Evolutionary conservation across 2,113 vertebrate species (phyloP).

Genomic region (Accipiter cooperii): DNA sequence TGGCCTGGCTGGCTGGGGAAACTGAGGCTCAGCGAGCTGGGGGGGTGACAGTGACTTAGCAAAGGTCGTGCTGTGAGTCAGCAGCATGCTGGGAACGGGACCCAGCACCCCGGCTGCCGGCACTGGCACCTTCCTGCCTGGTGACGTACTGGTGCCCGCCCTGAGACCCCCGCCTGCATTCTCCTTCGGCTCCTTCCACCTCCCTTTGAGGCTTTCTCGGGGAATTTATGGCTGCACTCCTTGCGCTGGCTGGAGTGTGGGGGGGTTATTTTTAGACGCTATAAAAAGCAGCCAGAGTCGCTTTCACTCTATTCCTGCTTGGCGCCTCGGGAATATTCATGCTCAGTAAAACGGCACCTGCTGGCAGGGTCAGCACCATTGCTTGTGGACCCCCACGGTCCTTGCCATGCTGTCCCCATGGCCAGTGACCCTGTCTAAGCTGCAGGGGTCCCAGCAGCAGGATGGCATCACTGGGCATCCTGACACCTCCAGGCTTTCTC

Average conservation of each 20-base stretch:
- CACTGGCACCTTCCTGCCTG: background rate
- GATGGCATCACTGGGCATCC: accelerated
- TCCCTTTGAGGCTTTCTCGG: background rate
- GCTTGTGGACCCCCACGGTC: background rate
- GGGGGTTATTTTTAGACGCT: conserved; percentile 39
- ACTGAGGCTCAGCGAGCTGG: background rate
- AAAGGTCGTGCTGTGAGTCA: background rate
- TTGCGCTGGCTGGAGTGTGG: background rate
- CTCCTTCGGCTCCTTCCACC: background rate
- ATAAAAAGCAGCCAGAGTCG: conserved; percentile 39
- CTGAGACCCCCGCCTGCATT: background rate
- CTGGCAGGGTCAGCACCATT: background rate
- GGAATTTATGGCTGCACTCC: background rate
- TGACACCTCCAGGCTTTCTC: background rate
- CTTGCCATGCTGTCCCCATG: accelerated
- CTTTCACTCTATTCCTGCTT: background rate
- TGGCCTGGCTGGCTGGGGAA: background rate
- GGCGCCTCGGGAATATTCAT: conserved; percentile 3
- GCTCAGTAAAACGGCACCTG: background rate
- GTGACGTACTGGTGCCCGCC: background rate
- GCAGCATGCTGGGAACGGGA: background rate
- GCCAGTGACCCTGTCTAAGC: background rate
- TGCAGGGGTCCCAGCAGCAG: background rate
- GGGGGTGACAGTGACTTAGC: background rate
- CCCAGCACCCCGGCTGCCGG: background rate